These are phyloP conservation scores for Brachyopa scutellaris DNA, from an alignment of 2,888 invertebrate genomes.

Conservation along the genomic window DNA sequence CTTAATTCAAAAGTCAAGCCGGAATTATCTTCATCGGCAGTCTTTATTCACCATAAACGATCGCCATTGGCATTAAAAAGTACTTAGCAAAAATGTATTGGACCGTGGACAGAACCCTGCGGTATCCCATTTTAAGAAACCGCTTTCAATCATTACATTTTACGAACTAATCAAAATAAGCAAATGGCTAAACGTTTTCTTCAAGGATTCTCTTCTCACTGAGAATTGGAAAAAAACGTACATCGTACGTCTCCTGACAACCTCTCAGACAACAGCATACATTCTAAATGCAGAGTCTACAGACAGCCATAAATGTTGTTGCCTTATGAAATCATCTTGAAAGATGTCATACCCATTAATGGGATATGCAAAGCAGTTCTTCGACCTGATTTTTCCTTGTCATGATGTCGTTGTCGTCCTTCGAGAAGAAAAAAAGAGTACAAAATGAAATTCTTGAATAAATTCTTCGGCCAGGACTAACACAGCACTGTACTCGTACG, in stretches of 20 bases:
- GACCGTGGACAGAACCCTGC: no score
- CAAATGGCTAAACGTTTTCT: no score
- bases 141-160: no score
- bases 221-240: background rate
- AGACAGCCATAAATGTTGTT: conserved; percentile 34
- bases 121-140: no score
- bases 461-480: conserved; percentile 19
- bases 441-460: conserved; percentile 24
- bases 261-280: conserved; percentile 15
- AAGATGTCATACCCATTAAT: conserved; percentile 56
- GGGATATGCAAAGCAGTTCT: conserved; percentile 61
- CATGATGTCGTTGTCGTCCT: conserved; percentile 8
- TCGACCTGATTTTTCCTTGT: conserved; percentile 52
- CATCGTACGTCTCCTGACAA: conserved; percentile 1
- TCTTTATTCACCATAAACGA: no score
- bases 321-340: conserved; percentile 51
- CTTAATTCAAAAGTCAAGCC: no score
- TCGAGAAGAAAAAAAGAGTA: background rate
- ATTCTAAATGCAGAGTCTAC: conserved; percentile 14
- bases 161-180: no score
- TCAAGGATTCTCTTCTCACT: background rate
- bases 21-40: no score
- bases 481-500: no score
- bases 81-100: no score
- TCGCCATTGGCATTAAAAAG: no score